Conservation (phyloP, 2,888 invertebrate genomes). For the Cheilosia urbana region DNA sequence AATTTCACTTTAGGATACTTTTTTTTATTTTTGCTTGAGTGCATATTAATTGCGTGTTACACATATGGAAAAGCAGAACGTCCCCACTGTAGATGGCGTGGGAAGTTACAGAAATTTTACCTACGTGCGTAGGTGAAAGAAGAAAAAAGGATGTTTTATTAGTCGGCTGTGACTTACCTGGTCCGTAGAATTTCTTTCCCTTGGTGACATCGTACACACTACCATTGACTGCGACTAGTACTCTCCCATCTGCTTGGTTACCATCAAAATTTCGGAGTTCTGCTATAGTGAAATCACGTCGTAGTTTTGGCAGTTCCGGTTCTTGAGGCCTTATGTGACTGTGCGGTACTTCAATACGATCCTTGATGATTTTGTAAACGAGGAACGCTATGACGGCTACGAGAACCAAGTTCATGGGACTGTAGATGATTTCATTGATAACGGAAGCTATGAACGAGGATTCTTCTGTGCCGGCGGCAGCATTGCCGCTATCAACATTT, state of each 20-base stretch:
- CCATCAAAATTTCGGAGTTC: conserved; percentile 95
- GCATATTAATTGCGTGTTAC: conserved; percentile 19
- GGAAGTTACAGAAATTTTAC: conserved; percentile 10
- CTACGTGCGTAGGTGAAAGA: conserved; percentile 24
- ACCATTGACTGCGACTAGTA: conserved; percentile 96
- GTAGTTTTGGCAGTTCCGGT: conserved; percentile 91
- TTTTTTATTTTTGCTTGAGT: conserved; percentile 19
- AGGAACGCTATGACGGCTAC: conserved; percentile 89
- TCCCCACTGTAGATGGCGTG: conserved; percentile 7
- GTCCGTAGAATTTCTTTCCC: conserved; percentile 96
- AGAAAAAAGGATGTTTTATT: conserved; percentile 1
- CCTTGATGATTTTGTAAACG: conserved; percentile 90
- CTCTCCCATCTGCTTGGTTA: conserved; percentile 92
- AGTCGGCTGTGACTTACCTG: conserved; percentile 86
- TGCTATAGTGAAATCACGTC: conserved; percentile 94
- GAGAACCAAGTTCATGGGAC: conserved; percentile 89
- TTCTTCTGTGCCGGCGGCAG: conserved; percentile 54
- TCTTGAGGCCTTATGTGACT: conserved; percentile 82
- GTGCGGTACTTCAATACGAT: conserved; percentile 84
- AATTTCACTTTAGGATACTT: conserved; percentile 11
- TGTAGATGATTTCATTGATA: conserved; percentile 87
- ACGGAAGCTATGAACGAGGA: conserved; percentile 79
- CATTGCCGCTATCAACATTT: conserved; percentile 35
- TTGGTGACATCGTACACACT: conserved; percentile 97
- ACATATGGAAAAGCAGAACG: neutral